These are phyloP conservation scores for Epizoanthus scotinus DNA, from an alignment of 92 coral and sea anemone species.

Conservation along the genomic window DNA sequence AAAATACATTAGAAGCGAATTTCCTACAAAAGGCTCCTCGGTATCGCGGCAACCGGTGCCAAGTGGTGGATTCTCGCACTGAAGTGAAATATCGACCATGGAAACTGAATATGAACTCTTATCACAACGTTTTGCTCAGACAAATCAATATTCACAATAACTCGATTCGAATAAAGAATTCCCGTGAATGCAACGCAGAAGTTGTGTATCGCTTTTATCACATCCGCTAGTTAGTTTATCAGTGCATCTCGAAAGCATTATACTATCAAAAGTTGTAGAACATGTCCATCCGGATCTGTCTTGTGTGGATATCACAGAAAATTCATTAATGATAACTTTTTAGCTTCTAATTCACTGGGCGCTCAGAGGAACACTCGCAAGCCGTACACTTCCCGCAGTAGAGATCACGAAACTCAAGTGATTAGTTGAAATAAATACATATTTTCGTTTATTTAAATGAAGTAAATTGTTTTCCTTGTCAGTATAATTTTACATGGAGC, in stretches of 20 bases:
- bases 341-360: slow-evolving; percentile 13
- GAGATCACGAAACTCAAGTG: slow-evolving; percentile 34
- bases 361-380: not conserved
- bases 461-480: slow-evolving; percentile 49
- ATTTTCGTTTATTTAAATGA: slow-evolving; percentile 55
- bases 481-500: slow-evolving; percentile 44
- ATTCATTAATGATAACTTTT: not conserved
- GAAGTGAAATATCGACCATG: slow-evolving; percentile 32
- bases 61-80: slow-evolving; percentile 34
- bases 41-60: slow-evolving; percentile 36
- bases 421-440: slow-evolving; percentile 51
- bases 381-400: not conserved
- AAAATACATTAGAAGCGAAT: slow-evolving; percentile 33
- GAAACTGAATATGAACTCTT: slow-evolving; percentile 19
- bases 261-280: slow-evolving; percentile 25
- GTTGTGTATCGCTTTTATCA: slow-evolving; percentile 73
- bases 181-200: slow-evolving; percentile 55
- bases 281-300: slow-evolving; percentile 14
- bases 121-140: slow-evolving; percentile 21
- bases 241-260: slow-evolving; percentile 45
- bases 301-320: slow-evolving; percentile 7
- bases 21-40: slow-evolving; percentile 31
- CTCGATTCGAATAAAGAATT: slow-evolving; percentile 66
- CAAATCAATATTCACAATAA: slow-evolving; percentile 83
- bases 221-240: slow-evolving; percentile 70